Base-by-base conservation (phyloP, 2,113 vertebrate species). In the Phyllostomus discolor region DNA sequence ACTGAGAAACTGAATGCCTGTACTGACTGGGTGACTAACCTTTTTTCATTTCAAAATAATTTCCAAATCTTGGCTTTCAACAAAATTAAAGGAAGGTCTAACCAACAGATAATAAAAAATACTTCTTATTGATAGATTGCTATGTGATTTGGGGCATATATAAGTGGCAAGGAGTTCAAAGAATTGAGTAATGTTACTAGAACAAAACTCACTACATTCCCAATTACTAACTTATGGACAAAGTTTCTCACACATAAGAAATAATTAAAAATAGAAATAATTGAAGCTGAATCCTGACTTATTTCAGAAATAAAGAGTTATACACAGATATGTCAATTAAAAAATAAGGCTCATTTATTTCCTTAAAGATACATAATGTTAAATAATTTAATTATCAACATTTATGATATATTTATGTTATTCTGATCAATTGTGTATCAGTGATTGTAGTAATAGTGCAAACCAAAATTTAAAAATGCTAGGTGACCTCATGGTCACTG, bases 361-460 rank as follows among this genome's bases (percentile, higher is more conserved):
- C 26, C 79, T 89, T 94, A 69, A 52, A 92, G 31, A 80, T 17
- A 24, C 0, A 41, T 78, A 33, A 86, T 22, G 2, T 92, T 89
- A 81, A 88, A 83, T 80, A 88, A 91, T 67, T 64, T 91, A 84
- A 69, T 76, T 59, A 43, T 70, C 72, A 90, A 89, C 28, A 64
- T 46, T 64, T 96, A 7, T 62, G 33, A 69, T 35, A 33, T 75
- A 88, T 69, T 94, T 84, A 72, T 48, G 7, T 66, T 84, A 28
- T 46, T 95, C 81, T 69, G 15, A 80, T 89, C 24, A 14, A 10
- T 20, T 43, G 20, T 38, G 1, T 66, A 54, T 46, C 10, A 33
- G 72, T 79, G 70, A 81, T 62, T 54, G 11, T 57, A 89, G 59
- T 69, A 24, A 52, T 70, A 89, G 54, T 64, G 35, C 2, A 81